Evolutionary conservation across 1,140 invertebrate genomes (phyloP).

Genomic region (Bombus balteatus): DNA sequence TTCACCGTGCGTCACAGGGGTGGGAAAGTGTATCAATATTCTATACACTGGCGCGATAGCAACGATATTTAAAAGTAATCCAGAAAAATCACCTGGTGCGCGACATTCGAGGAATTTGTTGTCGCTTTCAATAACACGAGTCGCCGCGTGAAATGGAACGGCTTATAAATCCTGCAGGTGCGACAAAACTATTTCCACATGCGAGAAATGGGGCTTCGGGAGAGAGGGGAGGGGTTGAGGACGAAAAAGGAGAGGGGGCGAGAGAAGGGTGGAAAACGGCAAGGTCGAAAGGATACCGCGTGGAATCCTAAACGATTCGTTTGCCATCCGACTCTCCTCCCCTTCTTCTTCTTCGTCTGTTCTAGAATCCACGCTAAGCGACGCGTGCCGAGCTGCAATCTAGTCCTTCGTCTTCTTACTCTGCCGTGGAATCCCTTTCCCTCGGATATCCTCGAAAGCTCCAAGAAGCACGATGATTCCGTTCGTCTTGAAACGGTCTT

Average conservation of each 20-base stretch:
- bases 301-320: slow-evolving; percentile 68
- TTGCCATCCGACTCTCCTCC: slow-evolving; percentile 48
- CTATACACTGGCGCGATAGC: not conserved
- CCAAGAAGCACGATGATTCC: slow-evolving; percentile 66
- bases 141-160: slow-evolving; percentile 10
- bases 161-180: slow-evolving; percentile 54
- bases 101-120: slow-evolving; percentile 35
- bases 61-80: slow-evolving; percentile 7
- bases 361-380: slow-evolving; percentile 66
- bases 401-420: slow-evolving; percentile 49
- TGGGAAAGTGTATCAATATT: slow-evolving; percentile 44
- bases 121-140: slow-evolving; percentile 43
- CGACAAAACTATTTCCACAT: slow-evolving; percentile 58
- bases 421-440: slow-evolving; percentile 58
- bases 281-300: slow-evolving; percentile 39
- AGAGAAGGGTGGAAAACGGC: slow-evolving; percentile 22
- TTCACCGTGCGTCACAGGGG: not conserved
- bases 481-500: slow-evolving; percentile 62
- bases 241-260: not conserved
- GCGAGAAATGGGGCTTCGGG: not conserved
- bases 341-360: slow-evolving; percentile 12
- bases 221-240: not conserved
- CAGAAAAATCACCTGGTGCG: not conserved
- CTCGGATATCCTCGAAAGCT: slow-evolving; percentile 55
- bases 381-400: slow-evolving; percentile 68